These are phyloP conservation scores for Lagorchestes hirsutus DNA, from an alignment of 2,797 vertebrate genomes.

Conservation along the genomic window DNA sequence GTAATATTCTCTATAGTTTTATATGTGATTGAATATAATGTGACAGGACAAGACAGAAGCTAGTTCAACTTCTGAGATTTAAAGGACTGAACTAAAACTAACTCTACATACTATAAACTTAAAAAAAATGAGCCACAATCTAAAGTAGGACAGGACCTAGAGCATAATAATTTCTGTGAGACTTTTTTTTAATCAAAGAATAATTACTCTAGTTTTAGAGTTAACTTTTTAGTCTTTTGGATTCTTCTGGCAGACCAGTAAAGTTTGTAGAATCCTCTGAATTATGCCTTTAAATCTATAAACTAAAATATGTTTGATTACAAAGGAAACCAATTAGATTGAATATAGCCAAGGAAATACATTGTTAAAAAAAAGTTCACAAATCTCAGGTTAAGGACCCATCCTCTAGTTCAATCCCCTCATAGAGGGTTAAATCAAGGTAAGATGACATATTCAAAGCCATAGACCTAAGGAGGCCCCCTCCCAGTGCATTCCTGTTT, in stretches of 20 bases:
- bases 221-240: neutral
- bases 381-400: neutral
- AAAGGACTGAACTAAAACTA: neutral
- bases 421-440: neutral
- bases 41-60: neutral
- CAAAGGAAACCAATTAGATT: neutral
- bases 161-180: neutral
- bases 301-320: neutral
- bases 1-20: neutral
- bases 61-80: neutral
- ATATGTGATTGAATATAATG: neutral
- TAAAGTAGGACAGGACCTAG: neutral
- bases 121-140: neutral
- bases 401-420: neutral
- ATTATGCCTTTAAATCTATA: neutral
- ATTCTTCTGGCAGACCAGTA: neutral
- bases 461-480: neutral
- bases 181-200: neutral
- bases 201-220: neutral
- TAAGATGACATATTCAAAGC: neutral
- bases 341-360: neutral
- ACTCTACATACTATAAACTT: neutral
- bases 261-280: neutral
- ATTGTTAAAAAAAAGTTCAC: neutral
- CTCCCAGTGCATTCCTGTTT: neutral